Evolutionary conservation across 2,888 invertebrate species (phyloP), one percentile per base, ranked within the genome.

Genomic region (Trichacis sp.): DNA sequence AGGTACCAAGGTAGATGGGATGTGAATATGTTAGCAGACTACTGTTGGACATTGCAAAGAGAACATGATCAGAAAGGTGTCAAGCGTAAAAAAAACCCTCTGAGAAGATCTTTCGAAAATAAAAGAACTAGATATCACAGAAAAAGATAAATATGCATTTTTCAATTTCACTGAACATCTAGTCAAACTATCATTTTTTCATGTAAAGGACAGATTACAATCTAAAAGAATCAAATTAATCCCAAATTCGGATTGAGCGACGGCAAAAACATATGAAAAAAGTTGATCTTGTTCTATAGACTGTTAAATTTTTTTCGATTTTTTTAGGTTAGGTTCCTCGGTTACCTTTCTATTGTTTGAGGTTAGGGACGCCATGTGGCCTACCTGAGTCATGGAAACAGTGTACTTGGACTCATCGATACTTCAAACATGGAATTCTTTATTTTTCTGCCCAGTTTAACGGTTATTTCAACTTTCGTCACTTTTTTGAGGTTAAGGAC

Each of bases 1-100:
- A 14, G 43, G 4, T 49, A 60, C 38, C 45, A 60, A 49, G 53
- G 52, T 19, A 40, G 30, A 11, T 53, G 46, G 51, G 36, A 53
- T 43, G 36, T 12, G 15, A 45, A 48, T 42, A 60, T 54, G 49
- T 36, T 38, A 20, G 38, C 45, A 1, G 53, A 54, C 33, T 60
- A 42, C 15, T 42, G 48, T 49, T 56, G 56, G 43, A 56, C 18
- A 20, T 20, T 56, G 43, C 43, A 49, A 19, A 55, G 47, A 48
- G 55, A 55, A 5, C 17, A 43, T 18, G 3, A 14, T 15, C 9
- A 11, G 15, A 54, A 4, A 53, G 18, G 15, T 30, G 2, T 2
- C 11, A 47, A 54, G 8, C 43, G 45, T n/a, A 54, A 54, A 40
- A n/a, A 20, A 15, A 53, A 53, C 30, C 45, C 46, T 17, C 38